Base-by-base conservation (phyloP, 1,140 invertebrate genomes). In the Zaprionus gabonicus region DNA sequence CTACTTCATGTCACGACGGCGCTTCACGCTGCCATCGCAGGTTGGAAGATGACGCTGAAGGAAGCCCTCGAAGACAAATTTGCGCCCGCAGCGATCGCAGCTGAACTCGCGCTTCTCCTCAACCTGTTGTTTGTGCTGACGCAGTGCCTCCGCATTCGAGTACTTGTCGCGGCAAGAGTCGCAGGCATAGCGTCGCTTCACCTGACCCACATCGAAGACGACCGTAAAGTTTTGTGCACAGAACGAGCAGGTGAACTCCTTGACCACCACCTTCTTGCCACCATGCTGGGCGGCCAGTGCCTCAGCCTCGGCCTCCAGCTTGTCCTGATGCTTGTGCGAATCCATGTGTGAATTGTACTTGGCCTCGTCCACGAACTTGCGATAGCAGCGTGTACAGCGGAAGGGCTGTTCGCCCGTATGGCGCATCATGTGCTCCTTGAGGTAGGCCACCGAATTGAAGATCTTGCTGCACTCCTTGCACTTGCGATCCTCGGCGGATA, bases 401-500 rank as follows among this genome's bases (percentile, higher is more conserved):
- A 70, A 86, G 0, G 91, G 91, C 15, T 88, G 91, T n/a, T 92
- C 91, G 27, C 91, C 91, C 0, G 91, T 92, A 13, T 92, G 91
- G 0, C 91, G 91, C 77, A 92, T 76, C 82, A 92, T 91, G n/a
- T 92, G 91, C 75, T 92, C 91, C 60, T 92, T 92, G 23, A 92
- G 78, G 34, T 92, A 92, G n/a, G 81, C 81, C 13, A 92, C 87
- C 44, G 91, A 92, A 28, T 92, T 92, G 69, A 92, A 92, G n/a
- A 92, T 64, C 49, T 92, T 92, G 71, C 87, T 86, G 69, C 91
- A 92, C 3, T 92, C 86, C 12, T 91, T 79, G 62, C 91, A 92
- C 27, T 92, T 92, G 38, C 91, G 82, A n/a, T 92, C 82, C 57
- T 92, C 91, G 12, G 78, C 56, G 0, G 90, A 85, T 2, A 91